phyloP scores from a whole-genome alignment of 2,113 vertebrate genomes.

The Turdus rufiventris region DNA sequence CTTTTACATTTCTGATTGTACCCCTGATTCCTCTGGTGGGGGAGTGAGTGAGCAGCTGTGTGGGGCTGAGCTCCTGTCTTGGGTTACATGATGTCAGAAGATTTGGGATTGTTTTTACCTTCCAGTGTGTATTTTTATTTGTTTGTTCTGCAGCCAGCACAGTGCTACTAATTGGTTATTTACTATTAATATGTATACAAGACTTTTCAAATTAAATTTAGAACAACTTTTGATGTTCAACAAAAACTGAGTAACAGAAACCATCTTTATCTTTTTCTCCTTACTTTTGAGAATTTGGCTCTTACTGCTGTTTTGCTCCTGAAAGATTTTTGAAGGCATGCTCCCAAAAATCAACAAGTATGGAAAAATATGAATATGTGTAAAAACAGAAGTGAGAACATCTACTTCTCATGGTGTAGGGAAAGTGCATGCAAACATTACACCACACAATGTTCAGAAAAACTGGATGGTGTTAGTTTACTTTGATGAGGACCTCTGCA shows the following conservation, averaged over 20 bases:
- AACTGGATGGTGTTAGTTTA: not conserved
- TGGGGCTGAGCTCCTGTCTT: not conserved
- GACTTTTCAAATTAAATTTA: not conserved
- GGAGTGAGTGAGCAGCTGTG: not conserved
- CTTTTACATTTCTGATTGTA: not conserved
- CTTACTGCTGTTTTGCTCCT: not conserved
- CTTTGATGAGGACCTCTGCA: not conserved
- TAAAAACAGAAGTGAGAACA: not conserved
- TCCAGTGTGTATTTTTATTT: not conserved
- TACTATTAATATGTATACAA: not conserved
- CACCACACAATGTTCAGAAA: not conserved
- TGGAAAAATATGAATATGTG: not conserved
- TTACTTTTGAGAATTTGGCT: not conserved
- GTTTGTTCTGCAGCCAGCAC: not conserved
- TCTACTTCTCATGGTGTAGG: not conserved
- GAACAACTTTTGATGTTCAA: not conserved
- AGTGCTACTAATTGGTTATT: not conserved
- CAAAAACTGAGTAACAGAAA: not conserved
- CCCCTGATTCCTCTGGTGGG: accelerated
- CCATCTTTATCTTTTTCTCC: not conserved
- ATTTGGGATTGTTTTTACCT: not conserved
- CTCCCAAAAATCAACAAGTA: not conserved
- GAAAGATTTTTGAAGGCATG: not conserved
- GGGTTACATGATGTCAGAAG: not conserved
- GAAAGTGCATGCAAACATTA: not conserved